Base-by-base conservation (phyloP, 2,113 vertebrate genomes). In the Cyprinodon tularosa region DNA sequence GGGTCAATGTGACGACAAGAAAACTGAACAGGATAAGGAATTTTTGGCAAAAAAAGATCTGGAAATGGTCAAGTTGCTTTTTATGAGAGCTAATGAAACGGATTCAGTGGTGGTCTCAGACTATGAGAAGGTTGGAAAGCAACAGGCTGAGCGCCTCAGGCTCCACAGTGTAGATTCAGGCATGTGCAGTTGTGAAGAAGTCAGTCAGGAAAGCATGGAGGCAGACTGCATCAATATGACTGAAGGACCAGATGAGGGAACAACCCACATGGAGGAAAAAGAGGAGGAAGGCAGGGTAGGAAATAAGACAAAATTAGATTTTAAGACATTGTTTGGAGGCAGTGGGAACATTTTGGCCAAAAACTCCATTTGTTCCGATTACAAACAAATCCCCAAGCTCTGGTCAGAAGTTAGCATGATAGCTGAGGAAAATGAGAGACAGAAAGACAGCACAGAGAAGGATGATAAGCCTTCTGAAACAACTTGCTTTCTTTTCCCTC, bases 131-230 rank as follows among this genome's bases (percentile, higher is more conserved):
- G 75, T 86, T 2, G 87, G 90, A 45, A 81, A 74, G 22, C 14
- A 76, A 1, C 68, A 82, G 53, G 15, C 12, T 0, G 75, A 86
- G 10, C 47, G 47, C 12, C 0, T 5, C 8, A 85, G 86, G 53
- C 80, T 89, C 0, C 81, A 81, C 66, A 91, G 89, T 45, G 78
- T 86, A 3, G 93, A 94, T 59, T 94, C 92, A 8, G 91, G 90
- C 0, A 45, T 91, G 20, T 68, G 86, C 53, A 77, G 73, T 0
- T 81, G 72, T 0, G 92, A 90, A 37, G 84, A 89, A 65, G 81
- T 92, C 66, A 90, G 89, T 61, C 78, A 88, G 1, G 90, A 92
- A 60, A 91, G 80, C 50, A 50, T 84, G 62, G 90, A 87, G 57
- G 61, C 22, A 17, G 83, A 83, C 0, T 67, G 77, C 80, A 68